Evolutionary conservation across 2,888 invertebrate genomes (phyloP), one percentile per base, ranked within the genome.

Genomic region (Barypeithes pellucidus): DNA sequence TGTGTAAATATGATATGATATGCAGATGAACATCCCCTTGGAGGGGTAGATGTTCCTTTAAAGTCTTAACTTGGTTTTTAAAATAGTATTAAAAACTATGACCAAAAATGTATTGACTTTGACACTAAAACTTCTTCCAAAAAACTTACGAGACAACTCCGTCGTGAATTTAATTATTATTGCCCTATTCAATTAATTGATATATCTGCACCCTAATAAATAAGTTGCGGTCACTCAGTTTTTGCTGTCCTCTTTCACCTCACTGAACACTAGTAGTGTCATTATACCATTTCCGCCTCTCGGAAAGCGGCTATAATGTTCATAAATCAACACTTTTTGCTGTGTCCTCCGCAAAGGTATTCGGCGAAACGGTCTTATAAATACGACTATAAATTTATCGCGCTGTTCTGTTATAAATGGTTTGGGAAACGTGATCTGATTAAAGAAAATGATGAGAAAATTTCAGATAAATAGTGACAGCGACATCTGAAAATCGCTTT

Each of bases 241-340:
- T 41, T 41, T 41, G 41, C 41, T 41, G 14, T 41, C 2, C 9
- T n/a, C 41, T 41, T 41, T n/a, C 41, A 41, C 41, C 41, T 41
- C 41, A 41, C n/a, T n/a, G 41, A 41, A 41, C n/a, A 41, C n/a
- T 12, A 39, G 39, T 12, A 39, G 39, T 41, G 41, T 41, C n/a
- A 41, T 41, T 41, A 3, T n/a, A 41, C 41, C n/a, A 41, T 41
- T n/a, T 14, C 41, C 41, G 41, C 14, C 14, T 41, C 41, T 41
- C 12, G 14, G n/a, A 41, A 41, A 41, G n/a, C n/a, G n/a, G 41
- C n/a, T 41, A n/a, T 14, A 41, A 41, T n/a, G 1, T n/a, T n/a
- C 41, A 41, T 41, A 41, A 41, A 41, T 41, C 41, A 41, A 41
- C 41, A 41, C 41, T 41, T 41, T 41, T 41, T 41, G 41, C 41